A percentile compares a stretch with the other conserved stretches of the same genome.
Evolutionary conservation across 2,113 vertebrate species (phyloP).

Genomic region (Eretmochelys imbricata): DNA sequence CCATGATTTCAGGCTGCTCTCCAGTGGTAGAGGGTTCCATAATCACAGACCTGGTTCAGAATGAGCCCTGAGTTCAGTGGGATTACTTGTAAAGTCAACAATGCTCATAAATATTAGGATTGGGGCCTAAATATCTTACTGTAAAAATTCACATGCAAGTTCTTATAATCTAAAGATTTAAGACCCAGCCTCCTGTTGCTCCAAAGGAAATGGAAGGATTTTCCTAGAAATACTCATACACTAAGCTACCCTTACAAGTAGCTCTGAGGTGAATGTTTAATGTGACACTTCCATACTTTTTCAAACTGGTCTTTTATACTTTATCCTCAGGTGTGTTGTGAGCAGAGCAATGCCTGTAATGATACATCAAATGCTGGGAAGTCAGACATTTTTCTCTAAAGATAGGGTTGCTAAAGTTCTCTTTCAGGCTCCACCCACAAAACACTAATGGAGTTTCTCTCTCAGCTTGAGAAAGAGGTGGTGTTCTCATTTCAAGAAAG

Average conservation of each 20-base stretch:
- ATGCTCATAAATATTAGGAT: not conserved
- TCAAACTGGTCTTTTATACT: not conserved
- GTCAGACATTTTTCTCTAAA: not conserved
- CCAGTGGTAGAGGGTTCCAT: not conserved
- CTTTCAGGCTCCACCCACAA: not conserved
- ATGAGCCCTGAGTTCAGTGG: not conserved
- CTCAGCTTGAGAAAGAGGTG: not conserved
- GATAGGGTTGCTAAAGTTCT: not conserved
- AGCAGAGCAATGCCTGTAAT: not conserved
- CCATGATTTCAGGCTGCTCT: not conserved
- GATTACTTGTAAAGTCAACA: not conserved
- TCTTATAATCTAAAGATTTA: not conserved
- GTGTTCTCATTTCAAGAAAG: not conserved
- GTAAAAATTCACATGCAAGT: not conserved
- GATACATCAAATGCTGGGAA: not conserved
- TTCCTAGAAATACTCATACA: not conserved
- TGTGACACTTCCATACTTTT: not conserved
- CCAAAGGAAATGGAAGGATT: not conserved
- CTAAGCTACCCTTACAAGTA: not conserved
- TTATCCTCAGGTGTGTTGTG: not conserved
- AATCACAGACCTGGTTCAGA: not conserved
- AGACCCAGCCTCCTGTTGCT: not conserved
- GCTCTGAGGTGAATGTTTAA: too few species aligned
- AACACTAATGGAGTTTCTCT: not conserved
- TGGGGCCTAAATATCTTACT: not conserved